Conservation (phyloP, 2,113 vertebrate genomes). For the Irena cyanogastra region DNA sequence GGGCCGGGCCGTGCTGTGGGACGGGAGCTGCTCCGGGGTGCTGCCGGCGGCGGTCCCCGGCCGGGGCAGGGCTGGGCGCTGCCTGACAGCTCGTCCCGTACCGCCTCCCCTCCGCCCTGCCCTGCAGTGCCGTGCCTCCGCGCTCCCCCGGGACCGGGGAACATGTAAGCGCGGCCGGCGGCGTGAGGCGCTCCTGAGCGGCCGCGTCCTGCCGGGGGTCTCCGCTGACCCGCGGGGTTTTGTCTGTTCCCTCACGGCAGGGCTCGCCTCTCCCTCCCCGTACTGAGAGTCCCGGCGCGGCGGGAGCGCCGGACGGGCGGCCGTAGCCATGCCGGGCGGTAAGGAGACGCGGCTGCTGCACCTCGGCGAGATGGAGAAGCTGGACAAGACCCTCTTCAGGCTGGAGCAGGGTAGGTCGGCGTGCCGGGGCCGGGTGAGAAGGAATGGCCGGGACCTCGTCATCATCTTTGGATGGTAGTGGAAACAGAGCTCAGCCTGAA, state of each 20-base stretch:
- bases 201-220: background rate
- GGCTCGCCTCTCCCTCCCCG: background rate
- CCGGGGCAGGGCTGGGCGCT: background rate
- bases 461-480: background rate
- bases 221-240: background rate
- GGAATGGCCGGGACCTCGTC: background rate
- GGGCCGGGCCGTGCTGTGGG: background rate
- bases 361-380: constrained; percentile 84
- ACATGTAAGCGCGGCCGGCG: constrained; percentile 33
- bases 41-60: background rate
- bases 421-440: background rate
- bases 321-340: constrained; percentile 68
- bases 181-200: background rate
- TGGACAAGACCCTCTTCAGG: constrained; percentile 84
- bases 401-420: constrained; percentile 82
- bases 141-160: background rate
- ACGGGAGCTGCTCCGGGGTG: background rate
- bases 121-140: background rate
- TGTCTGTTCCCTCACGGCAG: constrained; percentile 36
- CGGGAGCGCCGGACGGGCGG: constrained; percentile 46
- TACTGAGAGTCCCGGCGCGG: constrained; percentile 9
- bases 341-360: constrained; percentile 78
- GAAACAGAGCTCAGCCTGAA: background rate
- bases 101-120: background rate
- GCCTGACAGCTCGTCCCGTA: background rate